Evolutionary conservation across 2,113 vertebrate species (phyloP).

Genomic region (Ondatra zibethicus): DNA sequence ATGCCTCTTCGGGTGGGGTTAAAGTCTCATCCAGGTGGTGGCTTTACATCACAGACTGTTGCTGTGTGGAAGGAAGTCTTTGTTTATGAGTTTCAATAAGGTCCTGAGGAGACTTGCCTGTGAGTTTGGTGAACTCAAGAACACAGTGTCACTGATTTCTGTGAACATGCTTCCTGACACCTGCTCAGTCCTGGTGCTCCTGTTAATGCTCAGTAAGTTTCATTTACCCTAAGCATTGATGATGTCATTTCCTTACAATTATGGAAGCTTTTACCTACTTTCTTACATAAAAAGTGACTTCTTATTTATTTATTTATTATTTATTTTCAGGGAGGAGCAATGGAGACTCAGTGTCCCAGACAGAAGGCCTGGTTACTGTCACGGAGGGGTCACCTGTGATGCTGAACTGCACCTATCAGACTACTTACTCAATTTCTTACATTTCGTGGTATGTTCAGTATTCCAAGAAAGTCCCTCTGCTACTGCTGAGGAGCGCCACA

Average conservation of each 20-base stretch:
- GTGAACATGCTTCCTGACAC: constrained; percentile 29
- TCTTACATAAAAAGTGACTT: not conserved
- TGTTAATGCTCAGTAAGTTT: constrained; percentile 48
- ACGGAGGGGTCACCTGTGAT: not conserved
- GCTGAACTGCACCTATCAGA: constrained; percentile 59
- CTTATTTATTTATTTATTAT: not conserved
- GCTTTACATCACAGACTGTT: not conserved
- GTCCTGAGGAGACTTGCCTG: not conserved
- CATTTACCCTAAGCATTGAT: not conserved
- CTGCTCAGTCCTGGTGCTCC: not conserved
- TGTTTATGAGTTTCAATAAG: not conserved
- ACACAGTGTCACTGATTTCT: not conserved
- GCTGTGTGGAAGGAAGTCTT: not conserved
- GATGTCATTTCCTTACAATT: not conserved
- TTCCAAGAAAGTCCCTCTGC: not conserved
- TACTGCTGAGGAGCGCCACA: not conserved
- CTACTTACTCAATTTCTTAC: rapidly evolving
- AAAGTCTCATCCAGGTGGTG: too few relatives aligned
- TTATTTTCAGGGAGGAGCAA: not conserved
- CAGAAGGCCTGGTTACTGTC: not conserved
- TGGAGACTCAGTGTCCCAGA: constrained; percentile 60
- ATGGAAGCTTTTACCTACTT: not conserved
- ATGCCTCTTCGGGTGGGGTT: too few relatives aligned
- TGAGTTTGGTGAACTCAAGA: not conserved
- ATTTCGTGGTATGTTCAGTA: constrained; percentile 45